These are phyloP conservation scores for Meteorus sp. DNA, from an alignment of 1,140 invertebrate species.

Conservation along the genomic window DNA sequence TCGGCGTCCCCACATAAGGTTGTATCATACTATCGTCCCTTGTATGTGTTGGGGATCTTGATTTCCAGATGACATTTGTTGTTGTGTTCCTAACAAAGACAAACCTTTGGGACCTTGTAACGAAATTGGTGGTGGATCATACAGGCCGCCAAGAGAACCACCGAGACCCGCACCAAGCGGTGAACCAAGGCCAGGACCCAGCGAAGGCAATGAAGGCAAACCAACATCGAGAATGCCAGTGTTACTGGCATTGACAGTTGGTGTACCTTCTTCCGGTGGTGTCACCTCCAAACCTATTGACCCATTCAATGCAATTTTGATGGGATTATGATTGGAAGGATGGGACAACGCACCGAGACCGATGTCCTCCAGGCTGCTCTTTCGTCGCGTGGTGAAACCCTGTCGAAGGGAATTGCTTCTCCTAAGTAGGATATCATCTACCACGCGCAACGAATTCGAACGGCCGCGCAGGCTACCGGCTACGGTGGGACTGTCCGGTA, in stretches of 20 bases:
- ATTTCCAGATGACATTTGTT: conserved; percentile 42
- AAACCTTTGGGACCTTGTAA: conserved; percentile 34
- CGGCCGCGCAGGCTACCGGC: conserved; percentile 74
- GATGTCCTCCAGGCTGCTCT: conserved; percentile 84
- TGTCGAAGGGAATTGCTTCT: conserved; percentile 83
- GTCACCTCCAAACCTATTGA: conserved; percentile 85
- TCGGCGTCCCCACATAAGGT: conserved; percentile 86
- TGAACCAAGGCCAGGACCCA: conserved; percentile 30
- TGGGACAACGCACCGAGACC: conserved; percentile 69
- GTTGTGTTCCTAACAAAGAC: conserved; percentile 32
- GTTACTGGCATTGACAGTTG: conserved; percentile 58
- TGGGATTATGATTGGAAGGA: conserved; percentile 64
- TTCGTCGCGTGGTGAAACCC: conserved; percentile 69
- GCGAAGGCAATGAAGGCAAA: conserved; percentile 55
- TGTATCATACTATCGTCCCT: conserved; percentile 90
- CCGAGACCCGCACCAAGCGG: conserved; percentile 48
- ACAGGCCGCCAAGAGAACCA: conserved; percentile 54
- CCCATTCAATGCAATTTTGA: conserved; percentile 82
- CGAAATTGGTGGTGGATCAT: conserved; percentile 46
- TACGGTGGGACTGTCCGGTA: conserved; percentile 84
- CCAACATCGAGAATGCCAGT: conserved; percentile 62
- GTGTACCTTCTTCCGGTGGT: conserved; percentile 73
- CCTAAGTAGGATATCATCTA: conserved; percentile 80
- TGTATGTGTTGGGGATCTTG: conserved; percentile 77
- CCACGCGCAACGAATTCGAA: conserved; percentile 82